These are phyloP conservation scores for Protobothrops flavoviridis DNA, from an alignment of 2,113 vertebrate genomes.

Conservation along the genomic window DNA sequence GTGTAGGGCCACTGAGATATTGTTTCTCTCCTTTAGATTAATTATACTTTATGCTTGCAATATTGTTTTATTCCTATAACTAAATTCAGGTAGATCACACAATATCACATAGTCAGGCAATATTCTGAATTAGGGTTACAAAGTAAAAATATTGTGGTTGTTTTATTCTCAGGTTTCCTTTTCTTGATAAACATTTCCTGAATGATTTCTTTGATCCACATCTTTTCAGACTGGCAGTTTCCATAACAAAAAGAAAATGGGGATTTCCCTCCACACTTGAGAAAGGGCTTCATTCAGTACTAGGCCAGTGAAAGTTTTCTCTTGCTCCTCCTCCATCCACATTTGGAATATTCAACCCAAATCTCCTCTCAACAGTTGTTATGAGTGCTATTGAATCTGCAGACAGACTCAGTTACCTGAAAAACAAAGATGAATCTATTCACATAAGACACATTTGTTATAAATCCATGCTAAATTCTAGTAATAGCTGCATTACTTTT, in stretches of 20 bases:
- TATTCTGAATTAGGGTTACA: background rate
- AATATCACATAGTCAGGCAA: background rate
- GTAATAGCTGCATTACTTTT: background rate
- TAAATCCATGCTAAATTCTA: background rate
- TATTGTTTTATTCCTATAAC: background rate
- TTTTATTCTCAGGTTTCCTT: background rate
- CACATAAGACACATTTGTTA: background rate
- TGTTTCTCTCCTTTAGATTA: background rate
- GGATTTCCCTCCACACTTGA: background rate
- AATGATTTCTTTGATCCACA: background rate
- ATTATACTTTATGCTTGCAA: background rate
- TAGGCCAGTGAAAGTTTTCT: background rate
- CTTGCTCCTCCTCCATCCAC: background rate
- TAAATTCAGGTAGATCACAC: background rate
- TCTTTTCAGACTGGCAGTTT: background rate
- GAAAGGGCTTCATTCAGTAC: background rate
- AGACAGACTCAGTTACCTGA: background rate
- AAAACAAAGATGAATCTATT: background rate
- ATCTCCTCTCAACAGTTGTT: background rate
- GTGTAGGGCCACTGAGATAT: background rate
- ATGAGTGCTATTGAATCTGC: background rate
- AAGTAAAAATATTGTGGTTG: background rate
- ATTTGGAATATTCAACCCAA: background rate
- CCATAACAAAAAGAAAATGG: background rate
- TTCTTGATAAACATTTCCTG: background rate